phyloP scores from a whole-genome alignment of 2,113 vertebrate species.

The Albula glossodonta region DNA sequence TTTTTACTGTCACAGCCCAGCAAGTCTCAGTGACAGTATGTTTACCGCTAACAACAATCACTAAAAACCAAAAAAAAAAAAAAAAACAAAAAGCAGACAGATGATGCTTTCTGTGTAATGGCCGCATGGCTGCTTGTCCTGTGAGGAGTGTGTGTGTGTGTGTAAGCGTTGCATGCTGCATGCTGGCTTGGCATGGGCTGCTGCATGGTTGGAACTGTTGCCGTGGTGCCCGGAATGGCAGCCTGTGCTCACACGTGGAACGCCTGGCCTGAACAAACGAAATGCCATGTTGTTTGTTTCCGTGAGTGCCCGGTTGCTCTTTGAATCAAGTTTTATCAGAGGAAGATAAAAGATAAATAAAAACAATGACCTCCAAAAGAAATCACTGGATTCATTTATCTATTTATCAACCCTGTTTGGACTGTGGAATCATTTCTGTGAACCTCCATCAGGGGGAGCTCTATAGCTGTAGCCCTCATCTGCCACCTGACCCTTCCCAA shows the following conservation, averaged over 20 bases:
- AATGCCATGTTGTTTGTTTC: conserved; percentile 38
- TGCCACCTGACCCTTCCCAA: conserved; percentile 29
- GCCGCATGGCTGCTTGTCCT: conserved; percentile 72
- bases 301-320: conserved; percentile 44
- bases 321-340: conserved; percentile 40
- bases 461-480: conserved; percentile 41
- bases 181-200: conserved; percentile 58
- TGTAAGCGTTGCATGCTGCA: conserved; percentile 73
- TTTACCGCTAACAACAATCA: conserved; percentile 49
- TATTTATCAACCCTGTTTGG: conserved; percentile 47
- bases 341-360: conserved; percentile 51
- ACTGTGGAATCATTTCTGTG: conserved; percentile 53
- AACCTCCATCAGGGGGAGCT: conserved; percentile 70
- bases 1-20: conserved; percentile 58
- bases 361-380: conserved; percentile 9
- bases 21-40: conserved; percentile 62
- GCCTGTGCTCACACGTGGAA: background rate
- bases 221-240: background rate
- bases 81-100: conserved; percentile 42
- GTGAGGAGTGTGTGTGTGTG: conserved; percentile 42
- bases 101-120: conserved; percentile 68
- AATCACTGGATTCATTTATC: conserved; percentile 57
- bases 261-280: conserved; percentile 36
- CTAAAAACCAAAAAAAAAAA: conserved; percentile 43
- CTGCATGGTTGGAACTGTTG: conserved; percentile 53